Conservation (phyloP, 1,140 invertebrate genomes). For the Zelostemma sp. region DNA sequence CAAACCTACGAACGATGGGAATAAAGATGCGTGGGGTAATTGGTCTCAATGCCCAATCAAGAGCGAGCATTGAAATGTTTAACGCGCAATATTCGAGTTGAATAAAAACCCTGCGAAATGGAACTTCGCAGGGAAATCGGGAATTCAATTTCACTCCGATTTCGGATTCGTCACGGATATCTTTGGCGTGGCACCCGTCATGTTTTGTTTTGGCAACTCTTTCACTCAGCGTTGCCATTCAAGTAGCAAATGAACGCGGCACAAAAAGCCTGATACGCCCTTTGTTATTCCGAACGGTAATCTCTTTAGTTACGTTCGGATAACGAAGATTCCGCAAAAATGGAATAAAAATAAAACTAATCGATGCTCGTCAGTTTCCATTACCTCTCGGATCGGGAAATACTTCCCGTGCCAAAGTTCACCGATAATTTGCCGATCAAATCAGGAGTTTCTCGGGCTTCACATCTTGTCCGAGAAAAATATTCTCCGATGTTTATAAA, state of each 20-base stretch:
- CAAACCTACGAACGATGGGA: no score
- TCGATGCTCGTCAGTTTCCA: no score
- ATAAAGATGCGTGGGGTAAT: no score
- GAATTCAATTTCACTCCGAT: neutral
- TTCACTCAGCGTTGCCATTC: neutral
- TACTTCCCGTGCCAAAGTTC: neutral
- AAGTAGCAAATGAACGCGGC: neutral
- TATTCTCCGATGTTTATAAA: conserved; percentile 21
- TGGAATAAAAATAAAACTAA: neutral
- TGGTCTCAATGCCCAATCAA: no score
- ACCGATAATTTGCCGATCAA: conserved; percentile 5
- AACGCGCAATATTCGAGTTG: no score
- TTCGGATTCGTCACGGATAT: neutral
- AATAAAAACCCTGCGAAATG: no score
- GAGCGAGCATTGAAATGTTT: no score
- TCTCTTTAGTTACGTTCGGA: neutral
- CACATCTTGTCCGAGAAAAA: conserved; percentile 22
- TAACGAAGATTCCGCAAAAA: neutral
- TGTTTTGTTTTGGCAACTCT: neutral
- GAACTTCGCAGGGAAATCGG: no score
- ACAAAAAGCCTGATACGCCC: conserved; percentile 8
- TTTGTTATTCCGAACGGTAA: neutral
- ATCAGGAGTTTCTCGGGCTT: conserved; percentile 6
- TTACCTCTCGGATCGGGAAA: no score
- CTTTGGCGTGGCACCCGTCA: neutral